Evolutionary conservation across 53 echinoderm and acorn worm genomes (phyloP).

Genomic region (Stichopus horrens): DNA sequence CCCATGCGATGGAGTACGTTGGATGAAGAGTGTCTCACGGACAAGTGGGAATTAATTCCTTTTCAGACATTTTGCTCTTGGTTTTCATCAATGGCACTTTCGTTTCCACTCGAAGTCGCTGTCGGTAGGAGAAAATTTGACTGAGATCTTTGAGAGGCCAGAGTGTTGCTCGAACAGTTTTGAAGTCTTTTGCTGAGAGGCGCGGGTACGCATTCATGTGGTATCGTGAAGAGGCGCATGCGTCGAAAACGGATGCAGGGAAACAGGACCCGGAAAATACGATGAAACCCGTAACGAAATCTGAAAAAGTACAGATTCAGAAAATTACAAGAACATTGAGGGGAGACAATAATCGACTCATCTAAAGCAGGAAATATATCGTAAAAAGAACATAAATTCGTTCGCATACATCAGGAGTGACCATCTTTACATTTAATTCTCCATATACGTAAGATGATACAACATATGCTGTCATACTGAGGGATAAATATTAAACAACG

Average conservation of each 20-base stretch:
- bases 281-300: constrained; percentile 92
- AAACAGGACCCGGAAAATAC: constrained; percentile 75
- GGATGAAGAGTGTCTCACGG: background rate
- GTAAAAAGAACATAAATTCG: no score
- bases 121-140: constrained; percentile 34
- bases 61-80: constrained; percentile 38
- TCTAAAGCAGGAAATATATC: no score
- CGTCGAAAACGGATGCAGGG: constrained; percentile 44
- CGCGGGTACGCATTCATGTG: constrained; percentile 9
- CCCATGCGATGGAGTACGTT: background rate
- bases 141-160: constrained; percentile 25
- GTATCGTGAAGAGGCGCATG: constrained; percentile 3
- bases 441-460: no score
- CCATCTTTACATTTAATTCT: no score
- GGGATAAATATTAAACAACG: no score
- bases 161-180: constrained; percentile 41
- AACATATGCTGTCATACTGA: no score
- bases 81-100: constrained; percentile 19
- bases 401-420: no score
- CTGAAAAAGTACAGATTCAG: constrained; percentile 42
- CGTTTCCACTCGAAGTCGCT: constrained; percentile 26
- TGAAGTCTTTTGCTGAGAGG: constrained; percentile 35
- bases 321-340: background rate
- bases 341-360: no score
- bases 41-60: background rate